Base-by-base conservation (phyloP, 2,113 vertebrate genomes). In the Notarius lentiginosus region DNA sequence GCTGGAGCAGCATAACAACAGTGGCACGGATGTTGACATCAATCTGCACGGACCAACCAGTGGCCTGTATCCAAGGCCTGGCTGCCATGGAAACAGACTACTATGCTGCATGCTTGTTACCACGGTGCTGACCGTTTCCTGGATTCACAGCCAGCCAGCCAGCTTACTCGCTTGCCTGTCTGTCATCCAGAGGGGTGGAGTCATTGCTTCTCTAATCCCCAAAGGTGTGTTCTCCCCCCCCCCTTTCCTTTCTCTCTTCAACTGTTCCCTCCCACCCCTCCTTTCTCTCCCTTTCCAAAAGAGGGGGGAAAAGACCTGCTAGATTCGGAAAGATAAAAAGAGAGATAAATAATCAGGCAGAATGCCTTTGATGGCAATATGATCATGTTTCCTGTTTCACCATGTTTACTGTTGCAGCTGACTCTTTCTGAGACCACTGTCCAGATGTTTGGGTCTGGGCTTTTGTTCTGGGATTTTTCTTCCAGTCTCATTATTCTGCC, bases 21-120 rank as follows among this genome's bases (percentile, higher is more conserved):
- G 93, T 92, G 65, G 91, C 89, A 83, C 61, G 91, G 92, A 91
- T 92, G 81, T 70, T 65, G 90, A 89, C 90, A 79, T 87, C 87
- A 86, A 58, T 41, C 22, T 49, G 66, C 30, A 63, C 81, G 84
- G 93, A 92, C 95, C 95, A 96, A 96, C 94, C 95, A 95, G 93
- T 91, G 91, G 58, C 92, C 95, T 94, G 95, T 95, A 95, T 95
- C 95, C 92, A 93, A 91, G 94, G 94, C 81, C 89, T 89, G 92
- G 94, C 94, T 94, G 92, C 94, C 88, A 94, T 93, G 93, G 94
- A 92, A 95, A 95, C 94, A 93, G 89, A 56, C 91, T 92, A 93
- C 93, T 92, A 91, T 22, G 88, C 90, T 86, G 85, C 61, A 88
- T 88, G 92, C 93, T 92, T 95, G 94, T 95, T 95, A 94, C 94